A percentile compares a stretch with the other conserved stretches of the same genome.
phyloP scores from a whole-genome alignment of 1,140 invertebrate genomes.

The Drosophila ohnishii region DNA sequence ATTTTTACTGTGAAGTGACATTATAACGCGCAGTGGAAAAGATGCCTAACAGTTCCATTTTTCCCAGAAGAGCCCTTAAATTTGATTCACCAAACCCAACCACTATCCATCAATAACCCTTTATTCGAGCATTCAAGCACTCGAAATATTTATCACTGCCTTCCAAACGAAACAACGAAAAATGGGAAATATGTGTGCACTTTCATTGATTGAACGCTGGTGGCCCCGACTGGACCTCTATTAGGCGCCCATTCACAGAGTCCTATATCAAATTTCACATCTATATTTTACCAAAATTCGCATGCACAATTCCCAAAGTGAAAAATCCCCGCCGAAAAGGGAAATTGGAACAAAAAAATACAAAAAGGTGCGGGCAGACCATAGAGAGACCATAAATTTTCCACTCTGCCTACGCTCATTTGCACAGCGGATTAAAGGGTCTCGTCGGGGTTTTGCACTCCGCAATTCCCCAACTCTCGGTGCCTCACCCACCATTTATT shows the following conservation, averaged over 20 bases:
- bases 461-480: constrained; percentile 13
- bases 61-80: constrained; percentile 10
- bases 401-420: constrained; percentile 61
- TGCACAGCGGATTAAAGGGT: constrained; percentile 78
- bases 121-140: constrained; percentile 19
- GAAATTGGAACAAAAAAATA: constrained; percentile 31
- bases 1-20: no score
- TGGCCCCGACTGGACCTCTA: constrained; percentile 31
- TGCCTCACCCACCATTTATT: constrained; percentile 61
- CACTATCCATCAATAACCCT: constrained; percentile 38
- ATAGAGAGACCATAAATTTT: constrained; percentile 71
- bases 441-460: constrained; percentile 72
- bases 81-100: not conserved
- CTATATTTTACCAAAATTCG: constrained; percentile 64
- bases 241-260: constrained; percentile 42
- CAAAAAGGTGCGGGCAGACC: constrained; percentile 30
- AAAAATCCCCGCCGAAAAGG: constrained; percentile 39
- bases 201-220: constrained; percentile 63
- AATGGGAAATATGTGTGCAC: constrained; percentile 27
- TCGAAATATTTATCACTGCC: constrained; percentile 43
- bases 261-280: constrained; percentile 65
- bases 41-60: constrained; percentile 1
- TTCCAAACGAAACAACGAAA: constrained; percentile 10
- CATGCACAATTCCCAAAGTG: constrained; percentile 44
- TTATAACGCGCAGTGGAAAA: not conserved